Evolutionary conservation across 2,888 invertebrate genomes (phyloP), one percentile per base, ranked within the genome.

Genomic region (Cerastoderma edule): DNA sequence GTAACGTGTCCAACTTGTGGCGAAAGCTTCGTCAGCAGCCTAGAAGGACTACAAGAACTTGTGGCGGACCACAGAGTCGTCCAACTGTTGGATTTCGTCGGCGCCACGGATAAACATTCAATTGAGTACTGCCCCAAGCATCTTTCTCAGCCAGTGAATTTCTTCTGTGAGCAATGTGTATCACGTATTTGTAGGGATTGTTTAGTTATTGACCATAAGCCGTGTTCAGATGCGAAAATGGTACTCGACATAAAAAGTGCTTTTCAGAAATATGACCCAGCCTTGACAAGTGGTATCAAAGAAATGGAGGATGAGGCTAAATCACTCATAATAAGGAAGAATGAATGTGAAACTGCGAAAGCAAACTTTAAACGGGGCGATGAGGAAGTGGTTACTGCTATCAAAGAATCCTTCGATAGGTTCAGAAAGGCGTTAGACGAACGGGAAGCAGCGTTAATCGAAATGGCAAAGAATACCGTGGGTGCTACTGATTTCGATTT

Each of bases 101-200:
- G 86, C 6, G 79, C 80, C 24, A 89, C 89, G 1, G 88, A 89
- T 27, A 83, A 83, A 79, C 87, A 86, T 50, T 89, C 85, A 0
- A 80, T 88, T 13, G 84, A 84, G 48, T 89, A 87, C 67, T 90
- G 90, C 73, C 83, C 85, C 35, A 88, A 86, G 60, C 90, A 90
- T 65, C 74, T 78, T 22, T 74, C 85, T 13, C 89, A 90, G 75
- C 88, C 89, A 0, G 75, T 90, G 44, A 89, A 89, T 66, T 90
- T 90, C 80, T 90, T 90, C 75, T 90, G 90, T 78, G 89, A 90
- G 77, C 75, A 77, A 46, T 90, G 90, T 71, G 76, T 83, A 32
- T 68, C 70, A 13, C 85, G 85, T 2, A 85, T 90, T 19, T 90
- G 90, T 72, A 80, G 89, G 24, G 89, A 89, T 72, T 90, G 90